Evolutionary conservation across 2,113 vertebrate genomes (phyloP).

Genomic region (Baryphthengus martii): DNA sequence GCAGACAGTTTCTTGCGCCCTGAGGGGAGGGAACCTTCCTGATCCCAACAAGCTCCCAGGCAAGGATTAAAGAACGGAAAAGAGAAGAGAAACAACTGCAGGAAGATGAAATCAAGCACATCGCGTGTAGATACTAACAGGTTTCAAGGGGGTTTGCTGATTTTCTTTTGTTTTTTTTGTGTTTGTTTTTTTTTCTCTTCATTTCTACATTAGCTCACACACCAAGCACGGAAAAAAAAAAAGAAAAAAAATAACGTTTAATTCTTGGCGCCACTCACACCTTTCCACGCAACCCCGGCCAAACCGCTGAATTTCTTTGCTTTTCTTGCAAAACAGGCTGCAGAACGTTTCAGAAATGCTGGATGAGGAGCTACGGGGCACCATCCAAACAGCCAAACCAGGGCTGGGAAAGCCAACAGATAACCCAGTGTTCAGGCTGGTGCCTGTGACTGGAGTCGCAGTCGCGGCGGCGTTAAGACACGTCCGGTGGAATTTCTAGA

Average conservation of each 20-base stretch:
- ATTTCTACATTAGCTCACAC: not conserved
- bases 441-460: fast-evolving
- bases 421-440: not conserved
- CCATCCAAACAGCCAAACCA: not conserved
- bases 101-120: not conserved
- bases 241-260: too few relatives aligned
- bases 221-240: not conserved
- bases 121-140: fast-evolving
- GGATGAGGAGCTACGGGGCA: not conserved
- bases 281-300: not conserved
- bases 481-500: fast-evolving
- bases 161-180: too few relatives aligned
- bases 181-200: not conserved
- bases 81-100: not conserved
- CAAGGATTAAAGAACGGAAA: not conserved
- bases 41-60: not conserved
- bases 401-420: not conserved
- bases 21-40: not conserved
- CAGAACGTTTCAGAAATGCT: not conserved
- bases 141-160: not conserved
- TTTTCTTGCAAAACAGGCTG: not conserved
- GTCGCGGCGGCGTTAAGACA: fast-evolving
- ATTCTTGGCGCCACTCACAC: not conserved
- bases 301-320: not conserved
- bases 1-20: not conserved